Percentiles rank a stretch among this genome's conserved stretches.
Evolutionary conservation across 2,797 vertebrate species (phyloP).

Genomic region (Periparus ater): DNA sequence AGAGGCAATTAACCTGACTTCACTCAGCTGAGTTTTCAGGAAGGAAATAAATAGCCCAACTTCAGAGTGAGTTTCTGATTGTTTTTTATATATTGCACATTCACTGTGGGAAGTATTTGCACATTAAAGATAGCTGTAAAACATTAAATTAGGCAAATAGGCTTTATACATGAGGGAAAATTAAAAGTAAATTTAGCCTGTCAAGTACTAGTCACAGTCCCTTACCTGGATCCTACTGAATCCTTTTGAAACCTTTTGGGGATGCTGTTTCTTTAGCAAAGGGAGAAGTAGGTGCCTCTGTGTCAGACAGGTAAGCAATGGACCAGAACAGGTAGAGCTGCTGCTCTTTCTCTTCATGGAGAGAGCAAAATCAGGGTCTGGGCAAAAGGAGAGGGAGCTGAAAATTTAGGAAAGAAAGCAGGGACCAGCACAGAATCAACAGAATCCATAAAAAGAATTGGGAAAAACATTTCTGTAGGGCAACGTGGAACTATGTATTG

Average conservation of each 20-base stretch:
- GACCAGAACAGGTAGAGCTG: background rate
- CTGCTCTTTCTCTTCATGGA: background rate
- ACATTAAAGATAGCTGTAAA: constrained; percentile 46
- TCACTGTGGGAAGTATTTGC: constrained; percentile 37
- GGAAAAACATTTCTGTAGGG: background rate
- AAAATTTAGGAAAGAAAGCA: background rate
- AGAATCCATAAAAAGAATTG: background rate
- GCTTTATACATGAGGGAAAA: background rate
- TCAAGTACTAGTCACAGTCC: background rate
- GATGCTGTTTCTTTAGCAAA: background rate
- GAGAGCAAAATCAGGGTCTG: background rate
- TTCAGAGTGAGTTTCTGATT: constrained; percentile 18
- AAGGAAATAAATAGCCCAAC: constrained; percentile 27
- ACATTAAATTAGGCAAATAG: constrained; percentile 43
- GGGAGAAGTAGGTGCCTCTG: background rate
- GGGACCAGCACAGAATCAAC: background rate
- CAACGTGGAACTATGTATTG: background rate
- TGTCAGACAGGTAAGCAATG: background rate
- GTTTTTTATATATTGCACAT: background rate
- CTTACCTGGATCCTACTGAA: background rate
- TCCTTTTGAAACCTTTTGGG: background rate
- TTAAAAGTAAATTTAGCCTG: constrained; percentile 3
- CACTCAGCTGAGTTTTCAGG: constrained; percentile 44
- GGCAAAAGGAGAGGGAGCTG: background rate
- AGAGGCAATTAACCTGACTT: constrained; percentile 55